Percentiles rank a stretch among this genome's conserved stretches.
Conservation (phyloP, 2,113 vertebrate species). For the Pygathrix nemaeus region DNA sequence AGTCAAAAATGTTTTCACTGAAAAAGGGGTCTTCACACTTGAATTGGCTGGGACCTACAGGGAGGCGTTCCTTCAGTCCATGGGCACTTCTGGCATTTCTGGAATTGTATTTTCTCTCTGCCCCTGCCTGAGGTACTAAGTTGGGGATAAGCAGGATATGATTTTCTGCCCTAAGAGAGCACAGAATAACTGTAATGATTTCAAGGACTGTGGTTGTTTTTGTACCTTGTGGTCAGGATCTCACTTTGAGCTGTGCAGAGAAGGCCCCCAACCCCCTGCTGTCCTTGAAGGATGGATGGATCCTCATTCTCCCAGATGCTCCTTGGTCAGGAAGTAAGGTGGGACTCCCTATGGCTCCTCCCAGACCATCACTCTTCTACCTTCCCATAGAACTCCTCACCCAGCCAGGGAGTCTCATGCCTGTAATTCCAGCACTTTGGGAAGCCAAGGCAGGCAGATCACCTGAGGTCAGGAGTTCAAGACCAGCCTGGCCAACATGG, state of each 20-base stretch:
- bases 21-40: neutral
- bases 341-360: neutral
- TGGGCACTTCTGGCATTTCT: neutral
- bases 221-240: neutral
- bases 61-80: neutral
- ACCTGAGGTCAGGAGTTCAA: too few relatives aligned
- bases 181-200: rapidly evolving
- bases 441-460: too few relatives aligned
- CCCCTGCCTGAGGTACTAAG: neutral
- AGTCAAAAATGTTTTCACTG: neutral
- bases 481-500: too few relatives aligned
- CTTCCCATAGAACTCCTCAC: neutral
- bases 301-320: neutral
- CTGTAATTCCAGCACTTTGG: too few relatives aligned
- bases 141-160: neutral
- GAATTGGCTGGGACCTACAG: neutral
- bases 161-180: neutral
- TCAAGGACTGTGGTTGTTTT: neutral
- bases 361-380: neutral
- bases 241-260: neutral
- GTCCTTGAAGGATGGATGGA: neutral
- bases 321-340: neutral
- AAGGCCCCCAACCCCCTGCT: neutral
- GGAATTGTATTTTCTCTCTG: neutral
- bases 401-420: too few relatives aligned